These are phyloP conservation scores for Hucho hucho DNA, from an alignment of 2,113 vertebrate genomes.

Conservation along the genomic window DNA sequence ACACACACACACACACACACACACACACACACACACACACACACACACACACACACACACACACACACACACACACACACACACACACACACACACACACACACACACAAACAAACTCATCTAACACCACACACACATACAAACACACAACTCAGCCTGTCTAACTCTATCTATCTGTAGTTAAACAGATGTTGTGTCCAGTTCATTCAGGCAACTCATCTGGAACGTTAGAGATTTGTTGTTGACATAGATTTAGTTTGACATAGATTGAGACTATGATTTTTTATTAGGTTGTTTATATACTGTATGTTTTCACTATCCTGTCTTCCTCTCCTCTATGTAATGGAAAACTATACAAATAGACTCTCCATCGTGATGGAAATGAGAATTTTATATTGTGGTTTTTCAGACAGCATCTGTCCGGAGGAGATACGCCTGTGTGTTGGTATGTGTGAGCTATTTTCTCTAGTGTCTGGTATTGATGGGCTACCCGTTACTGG, in stretches of 20 bases:
- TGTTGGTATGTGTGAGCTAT: constrained; percentile 58
- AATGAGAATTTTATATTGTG: constrained; percentile 67
- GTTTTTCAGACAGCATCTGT: constrained; percentile 68
- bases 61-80: constrained; percentile 11
- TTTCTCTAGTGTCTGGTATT: constrained; percentile 64
- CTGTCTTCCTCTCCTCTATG: constrained; percentile 28
- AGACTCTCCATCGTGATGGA: constrained; percentile 57
- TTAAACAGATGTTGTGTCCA: constrained; percentile 25
- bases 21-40: neutral
- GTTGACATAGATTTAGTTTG: constrained; percentile 5
- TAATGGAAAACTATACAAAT: constrained; percentile 46
- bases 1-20: constrained; percentile 4
- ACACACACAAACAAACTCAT: constrained; percentile 3
- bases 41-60: constrained; percentile 21
- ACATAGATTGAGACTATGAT: constrained; percentile 6
- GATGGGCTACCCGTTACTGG: constrained; percentile 66
- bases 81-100: neutral
- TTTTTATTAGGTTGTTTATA: constrained; percentile 14
- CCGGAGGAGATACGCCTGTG: constrained; percentile 67
- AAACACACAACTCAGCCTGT: constrained; percentile 11
- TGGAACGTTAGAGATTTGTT: constrained; percentile 19
- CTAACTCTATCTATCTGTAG: neutral
- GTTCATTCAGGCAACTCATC: constrained; percentile 14
- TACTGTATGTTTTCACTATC: constrained; percentile 22
- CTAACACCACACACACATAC: constrained; percentile 12